These are phyloP conservation scores for Patagioenas fasciata DNA, from an alignment of 2,113 vertebrate species.

Conservation along the genomic window DNA sequence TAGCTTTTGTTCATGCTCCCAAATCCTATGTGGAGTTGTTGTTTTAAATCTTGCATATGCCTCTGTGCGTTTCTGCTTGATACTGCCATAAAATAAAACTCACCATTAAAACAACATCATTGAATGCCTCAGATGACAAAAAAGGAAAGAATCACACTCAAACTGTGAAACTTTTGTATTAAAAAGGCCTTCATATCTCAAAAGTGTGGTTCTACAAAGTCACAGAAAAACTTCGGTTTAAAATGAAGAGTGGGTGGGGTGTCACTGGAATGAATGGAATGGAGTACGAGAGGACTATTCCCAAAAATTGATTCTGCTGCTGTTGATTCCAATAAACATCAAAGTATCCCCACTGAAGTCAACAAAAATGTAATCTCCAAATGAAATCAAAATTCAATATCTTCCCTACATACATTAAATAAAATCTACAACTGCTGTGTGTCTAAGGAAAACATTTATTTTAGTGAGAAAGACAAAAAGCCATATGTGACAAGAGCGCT, in stretches of 20 bases:
- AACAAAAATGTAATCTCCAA: not conserved
- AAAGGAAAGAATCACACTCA: conserved; percentile 40
- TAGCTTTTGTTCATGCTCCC: not conserved
- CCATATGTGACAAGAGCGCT: not conserved
- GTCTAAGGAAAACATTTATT: not conserved
- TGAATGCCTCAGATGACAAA: not conserved
- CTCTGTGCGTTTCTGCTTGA: not conserved
- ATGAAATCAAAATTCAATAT: not conserved
- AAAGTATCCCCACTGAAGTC: not conserved
- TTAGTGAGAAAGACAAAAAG: not conserved
- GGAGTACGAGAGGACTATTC: conserved; percentile 15
- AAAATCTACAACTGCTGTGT: not conserved
- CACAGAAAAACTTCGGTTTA: conserved; percentile 51
- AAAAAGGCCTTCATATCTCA: conserved; percentile 52
- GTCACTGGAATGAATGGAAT: not conserved
- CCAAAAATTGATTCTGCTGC: not conserved
- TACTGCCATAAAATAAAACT: conserved; percentile 43
- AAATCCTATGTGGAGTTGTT: not conserved
- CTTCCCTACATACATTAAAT: not conserved
- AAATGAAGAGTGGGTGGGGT: conserved; percentile 34
- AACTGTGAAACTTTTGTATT: conserved; percentile 30
- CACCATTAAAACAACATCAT: conserved; percentile 16
- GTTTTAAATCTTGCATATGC: not conserved
- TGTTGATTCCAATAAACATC: not conserved
- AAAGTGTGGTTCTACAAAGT: not conserved